Evolutionary conservation across 2,888 invertebrate genomes (phyloP).

Genomic region (Allacma fusca): DNA sequence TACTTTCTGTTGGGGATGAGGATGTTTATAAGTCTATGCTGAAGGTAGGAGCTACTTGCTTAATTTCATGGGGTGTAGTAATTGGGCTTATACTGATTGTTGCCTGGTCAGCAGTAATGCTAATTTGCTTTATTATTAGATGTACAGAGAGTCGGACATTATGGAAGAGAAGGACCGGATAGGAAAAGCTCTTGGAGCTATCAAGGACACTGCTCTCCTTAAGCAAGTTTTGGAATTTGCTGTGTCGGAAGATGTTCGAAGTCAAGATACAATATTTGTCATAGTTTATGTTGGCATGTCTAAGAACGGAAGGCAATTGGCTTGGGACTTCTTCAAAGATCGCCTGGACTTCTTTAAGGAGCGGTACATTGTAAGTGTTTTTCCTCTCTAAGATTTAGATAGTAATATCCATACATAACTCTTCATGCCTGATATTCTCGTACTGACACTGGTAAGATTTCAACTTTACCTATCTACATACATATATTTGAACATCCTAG

Average conservation of each 20-base stretch:
- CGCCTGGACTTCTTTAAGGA: conserved; percentile 77
- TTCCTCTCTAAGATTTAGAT: too few relatives aligned
- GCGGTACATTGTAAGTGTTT: conserved; percentile 74
- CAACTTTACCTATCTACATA: too few relatives aligned
- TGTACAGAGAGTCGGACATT: conserved; percentile 84
- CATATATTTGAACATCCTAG: conserved; percentile 63
- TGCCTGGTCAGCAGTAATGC: too few relatives aligned
- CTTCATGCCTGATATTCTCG: too few relatives aligned
- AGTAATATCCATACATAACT: too few relatives aligned
- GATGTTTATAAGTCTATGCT: conserved; percentile 79
- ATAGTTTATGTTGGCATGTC: conserved; percentile 85
- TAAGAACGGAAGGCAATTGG: conserved; percentile 81
- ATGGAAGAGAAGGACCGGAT: conserved; percentile 95
- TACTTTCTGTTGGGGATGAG: conserved; percentile 76
- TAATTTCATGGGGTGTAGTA: too few relatives aligned
- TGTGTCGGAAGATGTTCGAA: conserved; percentile 86
- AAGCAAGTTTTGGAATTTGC: conserved; percentile 81
- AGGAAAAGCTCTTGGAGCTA: conserved; percentile 82
- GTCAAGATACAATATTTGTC: conserved; percentile 90
- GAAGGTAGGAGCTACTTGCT: conserved; percentile 64
- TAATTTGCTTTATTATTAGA: conserved; percentile 62
- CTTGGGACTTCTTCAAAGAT: conserved; percentile 90
- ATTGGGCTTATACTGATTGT: too few relatives aligned
- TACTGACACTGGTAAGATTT: too few relatives aligned
- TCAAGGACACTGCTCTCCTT: conserved; percentile 75